phyloP scores from a whole-genome alignment of 2,113 vertebrate species.

The Bubo bubo region DNA sequence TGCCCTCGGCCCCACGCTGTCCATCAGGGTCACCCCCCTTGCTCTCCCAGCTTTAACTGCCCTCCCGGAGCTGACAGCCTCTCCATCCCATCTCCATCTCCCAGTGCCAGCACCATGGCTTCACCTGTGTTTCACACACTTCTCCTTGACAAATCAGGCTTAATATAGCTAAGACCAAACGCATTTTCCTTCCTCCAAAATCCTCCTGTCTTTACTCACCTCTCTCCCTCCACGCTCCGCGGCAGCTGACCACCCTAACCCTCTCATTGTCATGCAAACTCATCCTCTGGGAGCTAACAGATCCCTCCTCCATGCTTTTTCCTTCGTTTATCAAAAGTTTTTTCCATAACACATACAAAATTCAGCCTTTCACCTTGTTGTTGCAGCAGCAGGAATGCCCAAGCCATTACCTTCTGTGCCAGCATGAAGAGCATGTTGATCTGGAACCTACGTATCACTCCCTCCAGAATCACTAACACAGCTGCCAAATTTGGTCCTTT shows the following conservation, averaged over 20 bases:
- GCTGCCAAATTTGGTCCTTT: not conserved
- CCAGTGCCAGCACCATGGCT: not conserved
- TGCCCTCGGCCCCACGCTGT: rapidly evolving
- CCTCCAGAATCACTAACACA: not conserved
- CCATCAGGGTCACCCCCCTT: not conserved
- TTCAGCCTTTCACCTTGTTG: not conserved
- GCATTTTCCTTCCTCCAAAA: not conserved
- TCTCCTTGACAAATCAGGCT: not conserved
- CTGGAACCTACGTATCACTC: not conserved
- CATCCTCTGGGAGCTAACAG: not conserved
- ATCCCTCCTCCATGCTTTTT: not conserved
- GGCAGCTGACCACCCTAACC: not conserved
- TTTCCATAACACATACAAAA: not conserved
- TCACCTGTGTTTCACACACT: not conserved
- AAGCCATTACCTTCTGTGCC: not conserved
- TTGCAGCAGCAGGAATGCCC: not conserved
- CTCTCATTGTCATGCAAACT: not conserved
- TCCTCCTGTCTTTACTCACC: not conserved
- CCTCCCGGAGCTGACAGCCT: not conserved
- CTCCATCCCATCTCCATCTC: not conserved
- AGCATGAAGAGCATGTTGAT: not conserved
- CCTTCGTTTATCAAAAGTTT: not conserved
- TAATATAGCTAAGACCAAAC: not conserved
- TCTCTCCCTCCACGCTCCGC: not conserved
- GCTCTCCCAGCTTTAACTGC: not conserved